Evolutionary conservation across 2,113 vertebrate species (phyloP).

Genomic region (Crotalus tigris): DNA sequence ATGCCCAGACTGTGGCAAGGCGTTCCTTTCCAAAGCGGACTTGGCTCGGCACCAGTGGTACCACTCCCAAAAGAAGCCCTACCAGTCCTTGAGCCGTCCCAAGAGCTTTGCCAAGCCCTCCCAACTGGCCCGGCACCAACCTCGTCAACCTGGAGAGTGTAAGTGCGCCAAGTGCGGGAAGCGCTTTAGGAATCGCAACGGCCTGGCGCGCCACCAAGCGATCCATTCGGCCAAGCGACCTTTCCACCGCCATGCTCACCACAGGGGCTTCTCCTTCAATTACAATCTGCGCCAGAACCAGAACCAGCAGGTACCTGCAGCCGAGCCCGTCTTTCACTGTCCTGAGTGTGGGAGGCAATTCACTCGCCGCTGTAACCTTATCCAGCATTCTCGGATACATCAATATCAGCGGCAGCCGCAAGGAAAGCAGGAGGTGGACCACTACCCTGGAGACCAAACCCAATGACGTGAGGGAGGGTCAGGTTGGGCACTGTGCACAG

Average conservation of each 20-base stretch:
- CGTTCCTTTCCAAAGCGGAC: constrained; percentile 60
- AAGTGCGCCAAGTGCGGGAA: constrained; percentile 63
- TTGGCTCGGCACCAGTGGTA: constrained; percentile 65
- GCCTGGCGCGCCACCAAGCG: constrained; percentile 63
- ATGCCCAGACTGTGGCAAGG: constrained; percentile 65
- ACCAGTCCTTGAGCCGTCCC: constrained; percentile 51
- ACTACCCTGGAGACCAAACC: background rate
- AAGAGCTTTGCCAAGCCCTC: constrained; percentile 62
- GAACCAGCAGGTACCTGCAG: background rate
- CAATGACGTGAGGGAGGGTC: background rate
- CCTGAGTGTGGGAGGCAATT: constrained; percentile 11
- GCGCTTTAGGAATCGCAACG: constrained; percentile 57
- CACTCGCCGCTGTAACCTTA: background rate
- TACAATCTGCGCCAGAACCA: constrained; percentile 20
- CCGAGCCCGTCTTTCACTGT: background rate
- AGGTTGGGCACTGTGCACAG: background rate
- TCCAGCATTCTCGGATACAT: background rate
- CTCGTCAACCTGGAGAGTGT: constrained; percentile 56
- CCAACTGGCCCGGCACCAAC: constrained; percentile 59
- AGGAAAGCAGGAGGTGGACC: background rate
- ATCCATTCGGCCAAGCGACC: constrained; percentile 17
- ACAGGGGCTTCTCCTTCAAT: background rate
- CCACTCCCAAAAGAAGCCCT: constrained; percentile 60
- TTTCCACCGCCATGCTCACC: background rate
- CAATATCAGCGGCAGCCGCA: background rate